These are phyloP conservation scores for Nibea coibor DNA, from an alignment of 2,113 vertebrate species.

Conservation along the genomic window DNA sequence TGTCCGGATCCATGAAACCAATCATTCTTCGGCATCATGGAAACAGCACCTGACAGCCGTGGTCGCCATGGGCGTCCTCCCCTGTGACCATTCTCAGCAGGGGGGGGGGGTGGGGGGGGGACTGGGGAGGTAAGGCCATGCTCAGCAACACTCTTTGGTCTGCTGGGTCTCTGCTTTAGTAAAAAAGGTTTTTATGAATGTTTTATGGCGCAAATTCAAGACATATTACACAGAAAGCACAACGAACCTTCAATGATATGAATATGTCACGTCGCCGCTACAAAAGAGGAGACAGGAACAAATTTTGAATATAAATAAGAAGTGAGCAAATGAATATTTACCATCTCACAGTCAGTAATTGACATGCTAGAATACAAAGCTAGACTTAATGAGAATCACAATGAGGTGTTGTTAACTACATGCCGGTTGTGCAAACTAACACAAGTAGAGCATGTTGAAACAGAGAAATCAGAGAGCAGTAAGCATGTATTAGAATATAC, in stretches of 20 bases:
- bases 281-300: slow-evolving; percentile 5
- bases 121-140: slow-evolving; percentile 60
- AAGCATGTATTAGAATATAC: neutral
- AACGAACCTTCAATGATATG: neutral
- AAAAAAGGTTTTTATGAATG: neutral
- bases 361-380: slow-evolving; percentile 12
- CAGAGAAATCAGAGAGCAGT: slow-evolving; percentile 2
- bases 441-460: neutral
- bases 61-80: slow-evolving; percentile 71
- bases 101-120: slow-evolving; percentile 73
- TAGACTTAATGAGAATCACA: slow-evolving; percentile 21
- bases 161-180: slow-evolving; percentile 21
- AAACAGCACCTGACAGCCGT: slow-evolving; percentile 76
- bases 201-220: slow-evolving; percentile 3
- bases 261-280: neutral
- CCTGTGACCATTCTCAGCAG: slow-evolving; percentile 62
- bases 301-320: slow-evolving; percentile 8
- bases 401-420: slow-evolving; percentile 19
- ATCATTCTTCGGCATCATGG: slow-evolving; percentile 75
- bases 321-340: slow-evolving; percentile 16
- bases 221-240: neutral
- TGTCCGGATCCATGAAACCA: slow-evolving; percentile 68
- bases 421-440: slow-evolving; percentile 5
- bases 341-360: slow-evolving; percentile 16
- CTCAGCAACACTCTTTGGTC: slow-evolving; percentile 51